Evolutionary conservation across 2,797 vertebrate genomes (phyloP).

Genomic region (Allobates femoralis): DNA sequence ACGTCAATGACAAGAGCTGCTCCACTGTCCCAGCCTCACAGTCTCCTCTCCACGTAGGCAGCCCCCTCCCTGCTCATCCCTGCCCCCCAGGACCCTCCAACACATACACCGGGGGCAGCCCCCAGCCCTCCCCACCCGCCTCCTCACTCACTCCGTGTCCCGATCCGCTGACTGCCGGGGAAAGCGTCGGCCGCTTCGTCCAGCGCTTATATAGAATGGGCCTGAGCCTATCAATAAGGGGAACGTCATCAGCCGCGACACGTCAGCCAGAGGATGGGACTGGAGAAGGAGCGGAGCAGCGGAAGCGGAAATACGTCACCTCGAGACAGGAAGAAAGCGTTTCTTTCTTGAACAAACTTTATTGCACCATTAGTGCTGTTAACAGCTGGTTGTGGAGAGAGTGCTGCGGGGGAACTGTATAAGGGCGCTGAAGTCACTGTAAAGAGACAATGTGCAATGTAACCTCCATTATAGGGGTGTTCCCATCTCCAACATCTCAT

Average conservation of each 20-base stretch:
- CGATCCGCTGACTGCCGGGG: constrained; percentile 64
- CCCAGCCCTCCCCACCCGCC: background rate
- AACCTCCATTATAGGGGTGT: no score
- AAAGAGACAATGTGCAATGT: no score
- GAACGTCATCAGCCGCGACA: constrained; percentile 70
- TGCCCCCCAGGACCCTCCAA: background rate
- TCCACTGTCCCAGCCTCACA: constrained; percentile 2
- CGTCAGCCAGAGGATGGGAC: constrained; percentile 56
- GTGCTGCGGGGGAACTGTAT: background rate
- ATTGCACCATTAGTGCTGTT: background rate
- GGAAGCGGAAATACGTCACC: constrained; percentile 41
- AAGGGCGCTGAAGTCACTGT: no score
- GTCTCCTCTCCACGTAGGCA: constrained; percentile 49
- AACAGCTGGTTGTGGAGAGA: background rate
- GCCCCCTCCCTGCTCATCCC: background rate
- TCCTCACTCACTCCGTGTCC: background rate
- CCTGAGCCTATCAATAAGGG: constrained; percentile 69
- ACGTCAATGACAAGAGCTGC: constrained; percentile 33
- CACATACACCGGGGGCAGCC: background rate
- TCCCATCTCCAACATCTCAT: no score
- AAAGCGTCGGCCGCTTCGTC: constrained; percentile 71
- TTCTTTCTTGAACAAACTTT: constrained; percentile 22
- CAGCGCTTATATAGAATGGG: constrained; percentile 73
- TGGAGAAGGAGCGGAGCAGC: background rate
- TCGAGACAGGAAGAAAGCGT: background rate